Percentiles rank a stretch among this genome's conserved stretches.
Conservation (phyloP, 2,888 invertebrate species). For the Pheosia tremula region DNA sequence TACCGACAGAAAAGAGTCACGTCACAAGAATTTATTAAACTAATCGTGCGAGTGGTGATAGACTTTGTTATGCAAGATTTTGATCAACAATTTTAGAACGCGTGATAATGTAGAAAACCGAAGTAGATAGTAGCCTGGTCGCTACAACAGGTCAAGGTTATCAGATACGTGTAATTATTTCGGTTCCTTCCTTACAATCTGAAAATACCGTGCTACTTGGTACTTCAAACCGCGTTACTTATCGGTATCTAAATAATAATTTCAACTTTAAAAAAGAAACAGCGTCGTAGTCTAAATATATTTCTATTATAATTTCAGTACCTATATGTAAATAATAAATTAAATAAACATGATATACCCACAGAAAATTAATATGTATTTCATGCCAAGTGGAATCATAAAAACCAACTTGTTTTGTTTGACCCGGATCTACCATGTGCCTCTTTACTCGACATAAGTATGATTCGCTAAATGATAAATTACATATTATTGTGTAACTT, state of each 20-base stretch:
- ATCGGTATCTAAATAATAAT: too few relatives aligned
- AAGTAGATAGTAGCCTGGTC: too few relatives aligned
- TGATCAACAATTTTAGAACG: too few relatives aligned
- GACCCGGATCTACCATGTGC: slow-evolving; percentile 74
- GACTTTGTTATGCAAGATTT: too few relatives aligned
- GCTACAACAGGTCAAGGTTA: too few relatives aligned
- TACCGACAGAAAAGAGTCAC: slow-evolving; percentile 8
- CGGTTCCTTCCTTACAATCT: too few relatives aligned
- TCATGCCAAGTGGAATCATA: slow-evolving; percentile 49
- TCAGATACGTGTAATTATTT: too few relatives aligned
- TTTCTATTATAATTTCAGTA: slow-evolving; percentile 25
- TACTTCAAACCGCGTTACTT: too few relatives aligned
- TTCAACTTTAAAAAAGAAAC: slow-evolving; percentile 10
- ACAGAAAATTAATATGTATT: slow-evolving; percentile 37
- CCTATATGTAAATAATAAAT: slow-evolving; percentile 40
- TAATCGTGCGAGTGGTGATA: not conserved
- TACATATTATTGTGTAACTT: too few relatives aligned
- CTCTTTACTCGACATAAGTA: slow-evolving; percentile 27
- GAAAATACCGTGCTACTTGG: too few relatives aligned
- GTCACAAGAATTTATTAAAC: slow-evolving; percentile 6
- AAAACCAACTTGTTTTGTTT: slow-evolving; percentile 66
- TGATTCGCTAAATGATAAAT: slow-evolving; percentile 6
- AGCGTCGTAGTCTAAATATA: slow-evolving; percentile 16
- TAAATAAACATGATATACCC: slow-evolving; percentile 31
- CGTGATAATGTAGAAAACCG: too few relatives aligned